Conservation (phyloP, 2,888 invertebrate species). For the Chymomyza amoena region DNA sequence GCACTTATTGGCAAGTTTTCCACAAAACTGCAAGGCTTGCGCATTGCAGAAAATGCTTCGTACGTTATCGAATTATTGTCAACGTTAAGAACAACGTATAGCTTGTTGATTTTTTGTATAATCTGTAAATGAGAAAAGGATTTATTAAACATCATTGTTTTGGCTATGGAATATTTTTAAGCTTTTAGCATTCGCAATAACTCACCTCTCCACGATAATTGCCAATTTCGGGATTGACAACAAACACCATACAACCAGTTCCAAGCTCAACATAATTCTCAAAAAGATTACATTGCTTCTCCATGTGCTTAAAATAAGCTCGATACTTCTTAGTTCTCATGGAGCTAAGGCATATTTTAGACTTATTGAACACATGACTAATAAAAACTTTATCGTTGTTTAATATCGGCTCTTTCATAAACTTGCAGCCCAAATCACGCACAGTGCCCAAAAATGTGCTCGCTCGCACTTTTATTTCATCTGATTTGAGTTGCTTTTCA, state of each 20-base stretch:
- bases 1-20: not conserved
- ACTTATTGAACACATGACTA: not conserved
- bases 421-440: not conserved
- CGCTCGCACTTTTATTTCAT: not conserved
- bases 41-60: not conserved
- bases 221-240: not conserved
- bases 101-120: not conserved
- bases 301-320: not conserved
- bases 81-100: not conserved
- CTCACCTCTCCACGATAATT: not conserved
- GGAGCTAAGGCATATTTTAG: not conserved
- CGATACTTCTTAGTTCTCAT: not conserved
- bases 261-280: not conserved
- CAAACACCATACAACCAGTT: not conserved
- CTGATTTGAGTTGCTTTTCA: not conserved
- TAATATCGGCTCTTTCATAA: not conserved
- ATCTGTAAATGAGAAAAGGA: not conserved
- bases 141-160: not conserved
- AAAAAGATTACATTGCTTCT: not conserved
- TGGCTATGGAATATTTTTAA: no score
- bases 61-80: not conserved
- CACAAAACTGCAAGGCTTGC: not conserved
- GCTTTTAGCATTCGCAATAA: not conserved
- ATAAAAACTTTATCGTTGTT: not conserved
- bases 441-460: not conserved